Evolutionary conservation across 2,797 vertebrate genomes (phyloP), one percentile per base, ranked within the genome.

Genomic region (Nyctalus aviator): DNA sequence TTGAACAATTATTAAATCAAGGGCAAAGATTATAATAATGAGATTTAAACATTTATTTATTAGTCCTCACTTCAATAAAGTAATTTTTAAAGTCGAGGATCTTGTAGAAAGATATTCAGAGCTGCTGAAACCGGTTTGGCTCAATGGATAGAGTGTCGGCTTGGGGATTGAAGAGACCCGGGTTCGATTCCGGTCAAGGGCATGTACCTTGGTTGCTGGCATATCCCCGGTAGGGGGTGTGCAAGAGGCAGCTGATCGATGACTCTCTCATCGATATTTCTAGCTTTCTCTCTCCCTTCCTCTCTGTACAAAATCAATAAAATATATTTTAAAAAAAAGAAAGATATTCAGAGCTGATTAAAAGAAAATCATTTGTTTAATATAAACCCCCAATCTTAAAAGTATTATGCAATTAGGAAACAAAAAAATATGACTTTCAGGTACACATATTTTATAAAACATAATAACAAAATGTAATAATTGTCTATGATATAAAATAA

Each of bases 51-150:
- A 27, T 12, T 48, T 68, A 48, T 76, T 30, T 73, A 69, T 53
- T 25, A 81, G n/a, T 83, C 41, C 12, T 23, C 8, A 35, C 5
- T 12, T 35, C 25, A 81, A 77, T 13, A 64, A 59, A 87, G 32
- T 91, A 41, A 84, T 44, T 73, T 87, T 53, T 71, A 75, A 95
- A 94, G 57, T 46, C 35, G 14, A 62, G 18, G 25, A 27, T 59
- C 14, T 20, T 78, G 77, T 44, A 73, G 15, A 84, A 14, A 41
- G n/a, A 46, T 27, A 41, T 72, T 90, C 8, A 55, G 8, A 32
- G 8, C 41, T 27, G 7, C 37, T 4, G 6, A 41, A 41, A 41
- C 37, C 6, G 6, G 37, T 41, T 41, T 41, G 37, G 37, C 37
- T 41, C 37, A 41, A 41, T 41, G 37, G 37, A 41, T 41, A 41